A percentile compares a stretch with the other conserved stretches of the same genome.
These are phyloP conservation scores for Ectropis crepuscularia DNA, from an alignment of 2,888 invertebrate genomes.

Conservation along the genomic window DNA sequence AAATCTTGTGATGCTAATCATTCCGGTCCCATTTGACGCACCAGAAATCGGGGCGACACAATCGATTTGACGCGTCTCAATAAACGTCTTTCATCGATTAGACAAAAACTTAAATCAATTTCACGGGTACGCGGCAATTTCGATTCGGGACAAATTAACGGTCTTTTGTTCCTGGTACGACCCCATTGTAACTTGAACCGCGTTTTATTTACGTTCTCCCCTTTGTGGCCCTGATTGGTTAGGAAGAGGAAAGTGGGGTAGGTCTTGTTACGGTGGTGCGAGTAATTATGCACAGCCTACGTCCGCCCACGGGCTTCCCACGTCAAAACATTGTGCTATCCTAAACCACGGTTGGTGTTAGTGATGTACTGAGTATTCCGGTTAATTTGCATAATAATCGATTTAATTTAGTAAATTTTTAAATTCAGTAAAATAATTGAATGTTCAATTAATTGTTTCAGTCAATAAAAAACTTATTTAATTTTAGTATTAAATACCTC, in stretches of 20 bases:
- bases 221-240: conserved; percentile 13
- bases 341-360: conserved; percentile 27
- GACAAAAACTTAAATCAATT: conserved; percentile 55
- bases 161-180: conserved; percentile 52
- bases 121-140: conserved; percentile 54
- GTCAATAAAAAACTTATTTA: neutral
- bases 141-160: conserved; percentile 59
- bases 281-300: conserved; percentile 67
- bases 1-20: conserved; percentile 1
- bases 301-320: conserved; percentile 68
- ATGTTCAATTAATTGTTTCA: neutral
- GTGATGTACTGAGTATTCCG: conserved; percentile 43
- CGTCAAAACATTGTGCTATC: conserved; percentile 40
- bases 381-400: conserved; percentile 6
- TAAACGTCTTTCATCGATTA: conserved; percentile 36
- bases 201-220: conserved; percentile 6
- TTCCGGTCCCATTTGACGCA: conserved; percentile 32
- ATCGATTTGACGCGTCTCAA: conserved; percentile 35
- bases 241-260: conserved; percentile 28
- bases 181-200: conserved; percentile 46
- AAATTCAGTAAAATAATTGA: neutral
- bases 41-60: conserved; percentile 25
- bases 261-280: conserved; percentile 50
- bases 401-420: neutral
- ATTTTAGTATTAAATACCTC: too few species aligned